Evolutionary conservation across 2,797 vertebrate species (phyloP).

Genomic region (Artibeus lituratus): DNA sequence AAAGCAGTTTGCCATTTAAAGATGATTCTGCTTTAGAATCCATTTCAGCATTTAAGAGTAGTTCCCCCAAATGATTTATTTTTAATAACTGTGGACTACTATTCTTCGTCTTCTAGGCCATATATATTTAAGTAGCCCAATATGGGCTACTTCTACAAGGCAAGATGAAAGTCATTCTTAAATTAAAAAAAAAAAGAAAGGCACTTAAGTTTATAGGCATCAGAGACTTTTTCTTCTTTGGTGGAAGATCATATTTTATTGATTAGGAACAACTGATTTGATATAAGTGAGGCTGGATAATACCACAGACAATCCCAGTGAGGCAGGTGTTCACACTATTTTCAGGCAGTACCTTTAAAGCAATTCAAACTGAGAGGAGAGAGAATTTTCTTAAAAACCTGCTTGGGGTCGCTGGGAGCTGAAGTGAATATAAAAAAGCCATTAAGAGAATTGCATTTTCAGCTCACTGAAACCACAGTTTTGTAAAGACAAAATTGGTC

Average conservation of each 20-base stretch:
- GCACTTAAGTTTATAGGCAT: background rate
- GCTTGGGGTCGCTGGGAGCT: background rate
- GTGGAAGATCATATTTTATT: background rate
- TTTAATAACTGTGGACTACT: background rate
- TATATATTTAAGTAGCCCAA: background rate
- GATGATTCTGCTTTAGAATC: background rate
- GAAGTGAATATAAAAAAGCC: slow-evolving; percentile 5
- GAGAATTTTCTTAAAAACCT: background rate
- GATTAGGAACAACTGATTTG: slow-evolving; percentile 11
- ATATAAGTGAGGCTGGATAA: background rate
- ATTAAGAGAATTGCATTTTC: background rate
- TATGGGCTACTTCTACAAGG: background rate
- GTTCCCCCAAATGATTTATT: background rate
- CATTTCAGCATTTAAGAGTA: background rate
- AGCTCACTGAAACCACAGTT: slow-evolving; percentile 37
- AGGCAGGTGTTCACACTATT: background rate
- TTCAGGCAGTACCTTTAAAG: background rate
- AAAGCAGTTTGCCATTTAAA: background rate
- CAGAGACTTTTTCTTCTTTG: background rate
- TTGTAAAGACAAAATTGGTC: background rate
- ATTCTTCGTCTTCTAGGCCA: background rate
- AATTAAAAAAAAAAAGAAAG: background rate
- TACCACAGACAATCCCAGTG: background rate
- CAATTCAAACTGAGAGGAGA: background rate
- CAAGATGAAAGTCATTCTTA: background rate